Conservation (phyloP, 2,797 vertebrate genomes). For the Neoniphon sammara region DNA sequence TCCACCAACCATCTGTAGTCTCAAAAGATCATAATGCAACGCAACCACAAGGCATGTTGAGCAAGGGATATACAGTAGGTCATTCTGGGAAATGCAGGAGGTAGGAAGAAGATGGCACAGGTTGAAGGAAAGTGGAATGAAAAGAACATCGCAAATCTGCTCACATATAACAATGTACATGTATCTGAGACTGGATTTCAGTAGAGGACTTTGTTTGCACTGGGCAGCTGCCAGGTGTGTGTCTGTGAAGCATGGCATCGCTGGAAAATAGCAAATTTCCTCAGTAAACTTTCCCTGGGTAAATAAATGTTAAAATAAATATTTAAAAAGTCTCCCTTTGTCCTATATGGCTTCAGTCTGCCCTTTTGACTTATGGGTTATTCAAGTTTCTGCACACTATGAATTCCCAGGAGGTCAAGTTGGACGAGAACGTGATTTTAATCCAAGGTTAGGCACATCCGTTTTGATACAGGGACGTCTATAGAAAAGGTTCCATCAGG, state of each 20-base stretch:
- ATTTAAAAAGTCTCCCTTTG: constrained; percentile 1
- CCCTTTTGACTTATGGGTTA: background rate
- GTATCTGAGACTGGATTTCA: background rate
- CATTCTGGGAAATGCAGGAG: no score
- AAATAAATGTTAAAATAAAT: constrained; percentile 5
- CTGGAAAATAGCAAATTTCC: background rate
- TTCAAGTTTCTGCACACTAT: background rate
- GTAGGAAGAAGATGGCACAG: no score
- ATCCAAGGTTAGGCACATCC: background rate
- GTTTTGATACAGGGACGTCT: no score
- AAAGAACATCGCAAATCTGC: no score
- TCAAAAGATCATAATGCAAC: no score
- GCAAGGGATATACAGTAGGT: no score
- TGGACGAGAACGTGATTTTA: constrained; percentile 28
- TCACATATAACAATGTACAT: no score
- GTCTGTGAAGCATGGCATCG: constrained; percentile 13
- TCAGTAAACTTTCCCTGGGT: constrained; percentile 9
- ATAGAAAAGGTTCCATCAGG: background rate
- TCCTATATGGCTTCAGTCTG: background rate
- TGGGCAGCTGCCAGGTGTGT: background rate
- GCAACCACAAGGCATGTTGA: no score
- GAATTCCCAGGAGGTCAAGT: constrained; percentile 31
- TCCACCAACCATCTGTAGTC: no score
- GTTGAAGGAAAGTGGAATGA: background rate
- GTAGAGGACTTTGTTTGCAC: constrained; percentile 6